Evolutionary conservation across 2,113 vertebrate genomes (phyloP).

Genomic region (Cynopterus brachyotis): DNA sequence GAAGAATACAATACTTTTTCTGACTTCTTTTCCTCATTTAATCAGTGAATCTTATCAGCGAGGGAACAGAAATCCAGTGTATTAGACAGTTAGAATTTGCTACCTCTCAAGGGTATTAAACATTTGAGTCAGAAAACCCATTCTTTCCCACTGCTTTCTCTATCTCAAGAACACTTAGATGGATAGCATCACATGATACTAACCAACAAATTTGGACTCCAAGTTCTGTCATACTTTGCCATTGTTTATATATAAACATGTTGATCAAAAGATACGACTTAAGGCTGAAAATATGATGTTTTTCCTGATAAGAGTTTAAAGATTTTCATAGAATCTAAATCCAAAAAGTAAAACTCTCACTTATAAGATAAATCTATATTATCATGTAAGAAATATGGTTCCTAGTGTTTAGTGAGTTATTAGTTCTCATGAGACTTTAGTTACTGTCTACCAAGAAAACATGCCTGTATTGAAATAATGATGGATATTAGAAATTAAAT

Average conservation of each 20-base stretch:
- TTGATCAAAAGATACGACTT: not conserved
- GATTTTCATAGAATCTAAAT: not conserved
- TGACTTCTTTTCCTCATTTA: not conserved
- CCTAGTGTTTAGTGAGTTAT: not conserved
- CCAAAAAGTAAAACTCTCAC: not conserved
- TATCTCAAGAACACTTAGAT: not conserved
- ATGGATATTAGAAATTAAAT: not conserved
- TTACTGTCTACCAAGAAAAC: not conserved
- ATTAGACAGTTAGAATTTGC: not conserved
- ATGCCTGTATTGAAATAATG: not conserved
- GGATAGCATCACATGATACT: not conserved
- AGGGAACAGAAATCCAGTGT: not conserved
- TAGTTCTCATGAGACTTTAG: not conserved
- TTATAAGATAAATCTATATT: not conserved
- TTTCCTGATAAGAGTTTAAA: constrained; percentile 23
- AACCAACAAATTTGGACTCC: not conserved
- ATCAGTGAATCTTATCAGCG: not conserved
- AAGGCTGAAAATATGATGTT: not conserved
- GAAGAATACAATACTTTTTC: not conserved
- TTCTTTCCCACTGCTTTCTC: not conserved
- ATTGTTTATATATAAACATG: not conserved
- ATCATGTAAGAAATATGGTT: not conserved
- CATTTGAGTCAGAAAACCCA: not conserved
- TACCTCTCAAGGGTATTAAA: not conserved
- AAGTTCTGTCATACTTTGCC: not conserved